Base-by-base conservation (phyloP, 2,888 invertebrate species). In the Tetropium fuscum region DNA sequence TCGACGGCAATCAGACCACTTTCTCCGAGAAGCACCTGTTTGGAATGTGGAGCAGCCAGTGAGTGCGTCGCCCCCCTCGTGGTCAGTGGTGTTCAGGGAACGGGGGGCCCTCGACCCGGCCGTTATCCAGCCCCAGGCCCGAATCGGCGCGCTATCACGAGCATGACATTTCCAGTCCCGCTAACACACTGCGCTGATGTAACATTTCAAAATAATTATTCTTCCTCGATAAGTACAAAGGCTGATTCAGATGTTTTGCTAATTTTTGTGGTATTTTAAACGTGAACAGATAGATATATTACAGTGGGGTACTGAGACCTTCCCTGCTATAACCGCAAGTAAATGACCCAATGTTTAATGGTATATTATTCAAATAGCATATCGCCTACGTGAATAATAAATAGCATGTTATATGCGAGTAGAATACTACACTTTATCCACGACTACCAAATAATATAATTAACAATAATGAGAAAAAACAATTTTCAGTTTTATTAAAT, bases 1-100 rank as follows among this genome's bases (percentile, higher is more conserved):
- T 13, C 48, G 22, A 20, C 58, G 59, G 63, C 69, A 68, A 67
- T 64, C 69, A 57, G 69, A 74, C 73, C 73, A 76, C 76, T 76
- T 76, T 76, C 76, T 75, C 76, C 68, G 58, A 48, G 71, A 73
- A 72, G 71, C 74, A 75, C 76, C 74, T 75, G 74, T 73, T 70
- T 67, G 67, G 71, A 71, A 75, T 75, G 71, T 74, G 70, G 76
- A 76, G 71, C 76, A 74, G 58, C 16, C 36, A 16, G 20, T 53
- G 15, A 47, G 63, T 67, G 60, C 55, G 63, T 66, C 65, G 64
- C 63, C 47, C 58, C 53, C 44, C 59, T 44, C 51, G 68, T 55
- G 69, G 70, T 66, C 67, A 49, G 43, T 40, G 43, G 56, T 43
- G 56, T 41, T 49, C 22, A 22, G 22, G 20, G 2, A 36, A 18